Conservation (phyloP, 2,113 vertebrate species). For the Mionectes macconnelli region DNA sequence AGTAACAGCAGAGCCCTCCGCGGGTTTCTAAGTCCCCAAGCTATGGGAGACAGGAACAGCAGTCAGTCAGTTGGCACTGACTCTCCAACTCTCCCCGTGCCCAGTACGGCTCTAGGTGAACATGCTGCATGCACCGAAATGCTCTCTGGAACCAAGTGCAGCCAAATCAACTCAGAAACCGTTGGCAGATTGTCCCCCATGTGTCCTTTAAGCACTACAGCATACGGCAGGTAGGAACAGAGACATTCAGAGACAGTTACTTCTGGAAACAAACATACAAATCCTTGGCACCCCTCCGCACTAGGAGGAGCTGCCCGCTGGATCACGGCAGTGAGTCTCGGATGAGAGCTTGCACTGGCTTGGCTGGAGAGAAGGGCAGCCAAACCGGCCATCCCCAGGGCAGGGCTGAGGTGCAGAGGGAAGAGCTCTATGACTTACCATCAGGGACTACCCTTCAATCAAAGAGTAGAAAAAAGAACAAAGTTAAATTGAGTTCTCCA, state of each 20-base stretch:
- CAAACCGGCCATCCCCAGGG: conserved; percentile 99
- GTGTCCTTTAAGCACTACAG: conserved; percentile 63
- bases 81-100: conserved; percentile 10
- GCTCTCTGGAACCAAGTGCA: background rate
- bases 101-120: conserved; percentile 23
- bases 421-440: conserved; percentile 99
- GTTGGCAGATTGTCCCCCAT: conserved; percentile 47
- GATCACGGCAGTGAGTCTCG: conserved; percentile 98
- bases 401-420: conserved; percentile 98
- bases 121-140: conserved; percentile 62
- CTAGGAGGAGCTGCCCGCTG: conserved; percentile 96
- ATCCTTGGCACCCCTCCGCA: conserved; percentile 97
- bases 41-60: background rate
- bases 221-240: conserved; percentile 70
- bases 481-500: conserved; percentile 98
- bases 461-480: conserved; percentile 99
- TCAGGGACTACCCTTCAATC: conserved; percentile 99
- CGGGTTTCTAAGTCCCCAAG: background rate
- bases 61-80: background rate
- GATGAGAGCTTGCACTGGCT: conserved; percentile 96
- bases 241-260: conserved; percentile 78
- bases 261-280: conserved; percentile 98
- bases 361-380: conserved; percentile 99
- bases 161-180: conserved; percentile 4
- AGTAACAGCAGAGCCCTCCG: background rate